Conservation (phyloP, 2,113 vertebrate species). For the Phalacrocorax carbo region DNA sequence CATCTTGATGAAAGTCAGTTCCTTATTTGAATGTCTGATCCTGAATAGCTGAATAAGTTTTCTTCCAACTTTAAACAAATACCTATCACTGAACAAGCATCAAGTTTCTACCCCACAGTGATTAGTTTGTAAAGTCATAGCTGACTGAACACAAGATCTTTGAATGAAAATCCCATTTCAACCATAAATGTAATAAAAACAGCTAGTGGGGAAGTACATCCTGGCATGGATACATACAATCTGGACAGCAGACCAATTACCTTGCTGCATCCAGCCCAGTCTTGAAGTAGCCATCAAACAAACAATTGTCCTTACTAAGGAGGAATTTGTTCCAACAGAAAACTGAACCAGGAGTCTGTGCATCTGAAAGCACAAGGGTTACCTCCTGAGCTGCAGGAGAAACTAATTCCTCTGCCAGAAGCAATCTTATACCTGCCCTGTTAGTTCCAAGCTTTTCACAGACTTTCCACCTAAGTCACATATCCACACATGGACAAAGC, state of each 20-base stretch:
- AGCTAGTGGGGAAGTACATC: background rate
- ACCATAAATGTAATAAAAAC: background rate
- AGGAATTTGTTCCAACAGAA: constrained; percentile 9
- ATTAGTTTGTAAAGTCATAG: background rate
- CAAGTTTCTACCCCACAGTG: background rate
- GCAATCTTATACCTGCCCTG: background rate
- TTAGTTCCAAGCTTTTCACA: background rate
- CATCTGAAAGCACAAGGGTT: background rate
- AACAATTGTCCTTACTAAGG: background rate
- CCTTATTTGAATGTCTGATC: background rate
- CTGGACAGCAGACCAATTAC: background rate
- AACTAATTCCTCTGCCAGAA: background rate
- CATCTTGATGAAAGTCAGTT: background rate
- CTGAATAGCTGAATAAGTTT: background rate
- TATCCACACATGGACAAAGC: background rate
- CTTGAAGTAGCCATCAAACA: background rate
- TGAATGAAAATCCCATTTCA: constrained; percentile 31
- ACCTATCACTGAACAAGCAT: background rate
- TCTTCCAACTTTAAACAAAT: background rate
- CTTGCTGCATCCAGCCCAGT: background rate
- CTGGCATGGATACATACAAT: background rate
- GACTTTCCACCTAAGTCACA: background rate
- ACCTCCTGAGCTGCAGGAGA: background rate
- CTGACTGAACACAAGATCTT: background rate
- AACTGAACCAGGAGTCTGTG: background rate